Conservation (phyloP, 2,797 vertebrate species). For the Echeneis naucrates region DNA sequence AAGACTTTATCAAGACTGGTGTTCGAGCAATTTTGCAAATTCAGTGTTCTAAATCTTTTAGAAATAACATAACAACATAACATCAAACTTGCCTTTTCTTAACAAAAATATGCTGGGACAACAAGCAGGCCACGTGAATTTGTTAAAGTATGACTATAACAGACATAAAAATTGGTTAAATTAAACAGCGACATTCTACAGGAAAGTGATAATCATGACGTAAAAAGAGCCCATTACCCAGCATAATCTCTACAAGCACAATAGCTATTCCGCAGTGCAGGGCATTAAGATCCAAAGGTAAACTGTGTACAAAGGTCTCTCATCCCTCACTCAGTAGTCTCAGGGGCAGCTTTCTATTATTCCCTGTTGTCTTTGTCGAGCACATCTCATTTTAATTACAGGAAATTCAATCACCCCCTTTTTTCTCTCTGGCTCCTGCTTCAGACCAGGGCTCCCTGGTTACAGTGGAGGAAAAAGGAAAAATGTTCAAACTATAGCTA, state of each 20-base stretch:
- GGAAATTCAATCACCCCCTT: conserved; percentile 79
- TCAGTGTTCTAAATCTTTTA: too few species aligned
- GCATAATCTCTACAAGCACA: conserved; percentile 44
- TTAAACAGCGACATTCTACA: neutral
- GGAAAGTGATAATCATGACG: conserved; percentile 6
- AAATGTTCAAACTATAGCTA: conserved; percentile 61
- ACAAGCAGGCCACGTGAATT: neutral
- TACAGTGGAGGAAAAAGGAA: conserved; percentile 67
- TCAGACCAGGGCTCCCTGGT: conserved; percentile 77
- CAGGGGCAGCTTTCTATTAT: conserved; percentile 68
- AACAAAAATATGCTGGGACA: neutral
- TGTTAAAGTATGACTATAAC: neutral
- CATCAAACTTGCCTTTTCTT: neutral
- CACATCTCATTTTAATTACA: conserved; percentile 80
- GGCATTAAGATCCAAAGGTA: conserved; percentile 54
- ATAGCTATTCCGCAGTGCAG: conserved; percentile 17
- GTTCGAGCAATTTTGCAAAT: neutral
- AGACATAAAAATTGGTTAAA: neutral
- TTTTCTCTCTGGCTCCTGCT: conserved; percentile 47
- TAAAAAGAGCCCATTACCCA: conserved; percentile 20
- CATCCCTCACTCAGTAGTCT: conserved; percentile 38
- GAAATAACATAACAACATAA: too few species aligned
- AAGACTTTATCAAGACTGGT: neutral
- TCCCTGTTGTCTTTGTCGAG: conserved; percentile 62
- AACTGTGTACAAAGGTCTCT: conserved; percentile 54